Percentiles rank a stretch among this genome's conserved stretches.
phyloP scores from a whole-genome alignment of 2,888 invertebrate species.

The Desoria tigrina region DNA sequence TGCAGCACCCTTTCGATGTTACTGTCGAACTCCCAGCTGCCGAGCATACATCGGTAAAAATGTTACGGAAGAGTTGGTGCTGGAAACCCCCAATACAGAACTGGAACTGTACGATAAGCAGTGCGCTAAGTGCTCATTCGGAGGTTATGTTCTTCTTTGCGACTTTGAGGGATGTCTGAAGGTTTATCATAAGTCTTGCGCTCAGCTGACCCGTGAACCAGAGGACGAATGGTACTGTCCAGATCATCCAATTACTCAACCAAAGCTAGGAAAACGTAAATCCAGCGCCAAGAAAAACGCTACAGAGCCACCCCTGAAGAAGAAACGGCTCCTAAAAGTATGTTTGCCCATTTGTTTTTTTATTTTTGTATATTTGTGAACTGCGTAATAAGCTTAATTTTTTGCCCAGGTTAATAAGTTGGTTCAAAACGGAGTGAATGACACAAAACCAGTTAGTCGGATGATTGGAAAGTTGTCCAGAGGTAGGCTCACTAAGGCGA shows the following conservation, averaged over 20 bases:
- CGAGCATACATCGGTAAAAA: conserved; percentile 39
- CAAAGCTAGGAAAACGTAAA: too few relatives aligned
- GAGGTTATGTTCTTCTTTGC: conserved; percentile 46
- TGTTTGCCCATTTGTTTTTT: too few relatives aligned
- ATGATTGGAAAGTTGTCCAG: too few relatives aligned
- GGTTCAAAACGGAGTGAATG: too few relatives aligned
- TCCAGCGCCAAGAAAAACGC: background rate
- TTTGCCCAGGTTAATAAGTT: too few relatives aligned
- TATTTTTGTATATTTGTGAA: too few relatives aligned
- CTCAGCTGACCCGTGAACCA: conserved; percentile 32
- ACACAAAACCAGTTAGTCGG: too few relatives aligned
- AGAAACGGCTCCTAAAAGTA: too few relatives aligned
- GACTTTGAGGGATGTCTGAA: conserved; percentile 40
- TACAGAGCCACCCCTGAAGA: background rate
- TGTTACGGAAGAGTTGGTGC: conserved; percentile 17
- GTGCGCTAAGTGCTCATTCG: conserved; percentile 42
- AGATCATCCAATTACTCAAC: too few relatives aligned
- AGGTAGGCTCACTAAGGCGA: too few relatives aligned
- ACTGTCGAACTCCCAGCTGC: conserved; percentile 44
- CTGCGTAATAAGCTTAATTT: too few relatives aligned
- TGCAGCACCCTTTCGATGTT: conserved; percentile 42
- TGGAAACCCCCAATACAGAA: conserved; percentile 22
- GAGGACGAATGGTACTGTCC: conserved; percentile 33
- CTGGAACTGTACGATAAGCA: conserved; percentile 44
- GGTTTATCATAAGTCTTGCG: conserved; percentile 45